phyloP scores from a whole-genome alignment of 2,888 invertebrate genomes.

The Galeruca laticollis region DNA sequence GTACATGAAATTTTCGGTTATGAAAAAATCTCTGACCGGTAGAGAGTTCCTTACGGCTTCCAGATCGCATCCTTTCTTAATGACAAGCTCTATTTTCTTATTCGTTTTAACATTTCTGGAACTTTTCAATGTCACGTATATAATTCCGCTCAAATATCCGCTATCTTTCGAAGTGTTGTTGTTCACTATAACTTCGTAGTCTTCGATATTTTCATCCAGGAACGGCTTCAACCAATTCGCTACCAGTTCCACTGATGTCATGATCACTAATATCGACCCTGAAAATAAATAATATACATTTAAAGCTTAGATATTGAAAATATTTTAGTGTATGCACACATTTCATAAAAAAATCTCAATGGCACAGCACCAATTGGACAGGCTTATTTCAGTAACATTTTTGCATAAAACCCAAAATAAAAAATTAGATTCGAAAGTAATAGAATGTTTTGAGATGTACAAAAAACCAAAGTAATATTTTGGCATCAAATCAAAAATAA shows the following conservation, averaged over 20 bases:
- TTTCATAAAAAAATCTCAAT: too few species aligned
- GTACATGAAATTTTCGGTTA: constrained; percentile 8
- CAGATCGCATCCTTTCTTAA: not conserved
- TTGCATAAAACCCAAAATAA: too few species aligned
- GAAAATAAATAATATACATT: too few species aligned
- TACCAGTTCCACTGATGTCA: not conserved
- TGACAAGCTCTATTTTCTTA: not conserved
- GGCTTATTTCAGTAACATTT: too few species aligned
- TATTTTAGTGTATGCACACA: too few species aligned
- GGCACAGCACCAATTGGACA: too few species aligned
- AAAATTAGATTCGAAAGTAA: too few species aligned
- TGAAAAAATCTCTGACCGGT: not conserved
- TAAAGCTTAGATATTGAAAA: too few species aligned
- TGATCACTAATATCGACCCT: not conserved
- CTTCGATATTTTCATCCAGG: not conserved
- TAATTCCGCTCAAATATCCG: constrained; percentile 1
- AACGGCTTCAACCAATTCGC: not conserved
- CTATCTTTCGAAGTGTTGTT: not conserved
- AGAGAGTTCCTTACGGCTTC: not conserved
- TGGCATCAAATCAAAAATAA: too few species aligned
- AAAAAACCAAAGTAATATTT: too few species aligned
- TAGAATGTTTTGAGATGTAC: too few species aligned
- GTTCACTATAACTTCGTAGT: not conserved
- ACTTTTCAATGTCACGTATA: not conserved
- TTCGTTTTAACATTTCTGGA: not conserved